phyloP scores from a whole-genome alignment of 2,797 vertebrate genomes.

The Pogoniulus pusillus region DNA sequence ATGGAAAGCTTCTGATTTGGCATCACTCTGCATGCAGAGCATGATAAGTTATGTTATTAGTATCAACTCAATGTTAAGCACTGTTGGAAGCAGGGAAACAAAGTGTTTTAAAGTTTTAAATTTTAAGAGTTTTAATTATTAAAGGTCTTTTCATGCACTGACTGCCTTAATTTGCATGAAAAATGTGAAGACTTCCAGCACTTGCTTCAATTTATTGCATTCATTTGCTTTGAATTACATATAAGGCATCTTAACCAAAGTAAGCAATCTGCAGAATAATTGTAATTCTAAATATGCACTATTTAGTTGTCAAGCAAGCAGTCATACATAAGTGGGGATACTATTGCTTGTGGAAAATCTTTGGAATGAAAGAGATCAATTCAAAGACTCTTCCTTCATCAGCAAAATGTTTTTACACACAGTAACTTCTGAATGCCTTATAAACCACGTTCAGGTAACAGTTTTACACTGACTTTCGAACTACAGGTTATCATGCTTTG shows the following conservation, averaged over 20 bases:
- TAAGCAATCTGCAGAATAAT: background rate
- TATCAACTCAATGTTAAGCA: slow-evolving; percentile 7
- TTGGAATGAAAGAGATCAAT: background rate
- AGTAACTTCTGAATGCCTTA: background rate
- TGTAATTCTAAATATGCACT: background rate
- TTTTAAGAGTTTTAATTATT: slow-evolving; percentile 23
- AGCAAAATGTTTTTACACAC: background rate
- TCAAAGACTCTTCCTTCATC: background rate
- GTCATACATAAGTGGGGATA: background rate
- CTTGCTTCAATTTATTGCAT: background rate
- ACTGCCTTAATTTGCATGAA: slow-evolving; percentile 27
- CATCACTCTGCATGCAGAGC: background rate
- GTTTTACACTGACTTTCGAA: background rate
- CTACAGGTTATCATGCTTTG: background rate
- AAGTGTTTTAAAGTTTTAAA: background rate
- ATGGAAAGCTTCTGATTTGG: background rate
- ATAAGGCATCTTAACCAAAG: background rate
- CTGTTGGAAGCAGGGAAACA: background rate
- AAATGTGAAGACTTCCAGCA: background rate
- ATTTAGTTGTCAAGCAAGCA: background rate
- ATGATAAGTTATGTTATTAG: background rate
- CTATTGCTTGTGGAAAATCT: background rate
- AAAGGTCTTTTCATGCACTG: background rate
- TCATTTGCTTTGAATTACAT: slow-evolving; percentile 8
- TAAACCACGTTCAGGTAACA: background rate